Base-by-base conservation (phyloP, 2,888 invertebrate genomes). In the Aleiodes alternator region DNA sequence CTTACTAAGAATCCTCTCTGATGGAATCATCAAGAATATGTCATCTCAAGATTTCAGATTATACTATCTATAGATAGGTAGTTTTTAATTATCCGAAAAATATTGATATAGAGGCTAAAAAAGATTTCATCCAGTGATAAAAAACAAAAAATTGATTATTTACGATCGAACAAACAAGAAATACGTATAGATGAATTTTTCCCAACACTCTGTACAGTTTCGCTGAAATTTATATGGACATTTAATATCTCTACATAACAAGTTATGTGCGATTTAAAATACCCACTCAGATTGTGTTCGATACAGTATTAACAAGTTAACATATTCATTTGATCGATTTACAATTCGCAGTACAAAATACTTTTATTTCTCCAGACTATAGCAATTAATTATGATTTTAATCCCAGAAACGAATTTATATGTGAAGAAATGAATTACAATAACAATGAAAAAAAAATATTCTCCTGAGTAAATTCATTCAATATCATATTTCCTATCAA, bases 401-500 rank as follows among this genome's bases (percentile, higher is more conserved):
- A 55, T n/a, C 16, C 5, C 6, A 55, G 16, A 38, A 64, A 64
- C 14, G 1, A 8, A 38, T 61, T 56, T 38, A 6, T 23, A 23
- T 64, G 61, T 14, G 14, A 43, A 43, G 5, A 16, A 56, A 16
- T 56, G 8, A 56, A 16, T 16, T n/a, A 1, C 8, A 55, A 8
- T 16, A 4, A 23, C 16, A 11, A 48, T 64, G 34, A 64, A 59
- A 64, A 64, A 16, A 43, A 43, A 43, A 64, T 64, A 48, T 14
- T 43, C 7, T 8, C 0, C 23, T 9, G 64, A 8, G 48, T 64
- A 23, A 64, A 48, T 16, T 64, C 34, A n/a, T 48, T 64, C 64
- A 48, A 64, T 64, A 64, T 64, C 48, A 64, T 34, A 64, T 64
- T 64, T 14, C 48, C 64, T 16, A 64, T 64, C 48, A 43, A 43